phyloP scores from a whole-genome alignment of 2,888 invertebrate species.

The Leucania comma region DNA sequence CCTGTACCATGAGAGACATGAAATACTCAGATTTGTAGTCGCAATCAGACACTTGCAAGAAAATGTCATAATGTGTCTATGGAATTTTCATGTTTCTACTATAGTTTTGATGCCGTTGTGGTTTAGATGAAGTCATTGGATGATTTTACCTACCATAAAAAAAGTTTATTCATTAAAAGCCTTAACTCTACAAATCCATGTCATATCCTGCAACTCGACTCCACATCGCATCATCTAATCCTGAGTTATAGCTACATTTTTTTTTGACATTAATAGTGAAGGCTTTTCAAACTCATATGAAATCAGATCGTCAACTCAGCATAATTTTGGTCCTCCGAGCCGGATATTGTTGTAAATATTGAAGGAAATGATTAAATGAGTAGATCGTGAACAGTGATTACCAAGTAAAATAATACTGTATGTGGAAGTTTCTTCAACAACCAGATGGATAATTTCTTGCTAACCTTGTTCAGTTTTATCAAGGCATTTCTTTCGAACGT shows the following conservation, averaged over 20 bases:
- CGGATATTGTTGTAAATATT: background rate
- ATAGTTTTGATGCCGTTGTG: no score
- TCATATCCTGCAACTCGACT: background rate
- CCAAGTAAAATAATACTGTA: background rate
- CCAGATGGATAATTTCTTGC: slow-evolving; percentile 22
- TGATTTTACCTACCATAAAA: no score
- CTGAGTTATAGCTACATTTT: background rate
- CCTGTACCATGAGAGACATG: slow-evolving; percentile 41
- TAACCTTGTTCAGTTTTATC: slow-evolving; percentile 45
- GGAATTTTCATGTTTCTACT: background rate
- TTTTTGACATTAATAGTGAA: background rate
- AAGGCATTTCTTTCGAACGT: slow-evolving; percentile 34
- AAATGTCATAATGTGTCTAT: background rate
- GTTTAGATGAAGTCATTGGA: no score
- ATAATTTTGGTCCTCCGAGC: slow-evolving; percentile 15
- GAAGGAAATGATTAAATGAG: background rate
- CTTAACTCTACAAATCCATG: no score
- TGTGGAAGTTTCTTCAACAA: slow-evolving; percentile 1
- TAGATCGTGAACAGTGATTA: background rate
- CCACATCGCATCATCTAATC: background rate
- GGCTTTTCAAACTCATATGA: background rate
- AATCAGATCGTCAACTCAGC: background rate
- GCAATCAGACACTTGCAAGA: no score
- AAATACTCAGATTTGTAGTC: background rate
- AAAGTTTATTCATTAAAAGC: no score